Evolutionary conservation across 2,888 invertebrate species (phyloP), one percentile per base, ranked within the genome.

Genomic region (Apodemia zela): DNA sequence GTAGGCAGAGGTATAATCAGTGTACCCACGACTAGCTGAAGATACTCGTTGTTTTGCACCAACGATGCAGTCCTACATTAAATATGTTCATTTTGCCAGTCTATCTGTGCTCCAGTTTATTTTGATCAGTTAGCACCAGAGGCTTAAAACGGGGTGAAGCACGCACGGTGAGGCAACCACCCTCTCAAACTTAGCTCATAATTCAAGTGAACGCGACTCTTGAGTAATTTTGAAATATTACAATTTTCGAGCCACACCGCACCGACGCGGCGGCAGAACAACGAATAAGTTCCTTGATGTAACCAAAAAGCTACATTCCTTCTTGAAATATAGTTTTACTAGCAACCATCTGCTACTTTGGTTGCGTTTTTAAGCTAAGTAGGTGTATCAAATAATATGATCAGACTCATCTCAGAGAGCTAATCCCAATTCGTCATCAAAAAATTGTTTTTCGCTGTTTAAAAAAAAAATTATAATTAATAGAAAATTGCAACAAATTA

Each of bases 151-250:
- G 73, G 73, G 74, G 82, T 79, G 80, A 78, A 83, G 84, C 87
- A 88, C 89, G 87, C 87, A 87, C 85, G 75, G 74, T 73, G 76
- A 73, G 72, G 70, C 71, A 78, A 77, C 76, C 81, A 82, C 84
- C 82, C 72, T 42, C 42, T 68, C 74, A 84, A 90, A 90, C 79
- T 91, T 91, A 85, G 82, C 86, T 79, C 90, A 91, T 91, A 89
- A 91, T 87, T 90, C 90, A 91, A 87, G 81, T 79, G 84, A 87
- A 88, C 89, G 88, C 89, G 89, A 89, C 89, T 90, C 89, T 86
- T 90, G 90, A 91, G 90, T 91, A 91, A 91, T 91, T 91, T 91
- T 90, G 91, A 91, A 91, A 91, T 91, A 91, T 91, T 90, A 90
- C 91, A 89, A 90, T 89, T 90, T 89, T 89, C 85, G 81, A 85